Base-by-base conservation (phyloP, 1,140 invertebrate species). In the Sitobion miscanthi region DNA sequence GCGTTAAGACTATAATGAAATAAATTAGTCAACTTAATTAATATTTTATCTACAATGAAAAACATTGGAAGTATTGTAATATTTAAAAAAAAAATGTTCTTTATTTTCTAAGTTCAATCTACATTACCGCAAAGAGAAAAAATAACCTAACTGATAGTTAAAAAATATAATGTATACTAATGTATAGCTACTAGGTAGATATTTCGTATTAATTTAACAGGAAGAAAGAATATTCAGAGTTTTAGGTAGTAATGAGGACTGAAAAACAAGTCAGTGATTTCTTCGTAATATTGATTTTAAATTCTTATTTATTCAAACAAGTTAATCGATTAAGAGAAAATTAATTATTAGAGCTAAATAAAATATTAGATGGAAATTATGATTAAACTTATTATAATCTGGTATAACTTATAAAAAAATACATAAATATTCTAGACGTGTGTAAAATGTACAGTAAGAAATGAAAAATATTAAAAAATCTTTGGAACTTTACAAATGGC, bases 401-500 rank as follows among this genome's bases (percentile, higher is more conserved):
- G 62, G 3, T 87, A 87, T 25, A 88, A 42, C 35, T 42, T 42
- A 57, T 89, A 57, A 89, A 17, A 38, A 25, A 21, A 89, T 38
- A 14, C 38, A 89, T 42, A 89, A 42, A 89, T 57, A 89, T 57
- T 42, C 38, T 9, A 38, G 4, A 57, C 35, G 21, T 52, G 47
- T 52, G 30, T 54, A 89, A 52, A 25, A 7, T 42, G 8, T 42
- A 86, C 1, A 89, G n/a, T 89, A 38, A 25, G 7, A 87, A 57
- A 23, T 57, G 88, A 21, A 4, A 89, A 89, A 57, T 57, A 89
- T 42, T 57, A 89, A 89, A 89, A 88, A 57, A 89, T 30, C 21
- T 89, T 77, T 49, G n/a, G 25, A 77, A 91, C 62, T 89, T 90
- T 91, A 11, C 6, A 21, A 91, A 91, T 77, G 3, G 90, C 38